A percentile compares a stretch with the other conserved stretches of the same genome.
phyloP scores from a whole-genome alignment of 2,797 vertebrate species.

The Arnoldichthys spilopterus region DNA sequence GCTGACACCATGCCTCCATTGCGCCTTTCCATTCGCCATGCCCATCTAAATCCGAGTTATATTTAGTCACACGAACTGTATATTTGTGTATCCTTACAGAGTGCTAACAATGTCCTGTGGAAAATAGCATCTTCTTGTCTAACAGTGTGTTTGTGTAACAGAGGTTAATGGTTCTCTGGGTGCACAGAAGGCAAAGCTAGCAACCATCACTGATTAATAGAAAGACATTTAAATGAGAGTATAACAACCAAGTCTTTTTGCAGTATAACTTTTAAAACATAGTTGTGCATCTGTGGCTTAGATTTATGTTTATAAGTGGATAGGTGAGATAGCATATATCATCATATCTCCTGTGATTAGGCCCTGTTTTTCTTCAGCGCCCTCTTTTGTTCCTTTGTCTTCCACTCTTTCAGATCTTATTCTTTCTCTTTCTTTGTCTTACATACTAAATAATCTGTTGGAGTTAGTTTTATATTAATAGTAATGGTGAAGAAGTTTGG shows the following conservation, averaged over 20 bases:
- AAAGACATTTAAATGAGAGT: not conserved
- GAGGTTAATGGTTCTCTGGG: conserved; percentile 17
- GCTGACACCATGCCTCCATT: conserved; percentile 13
- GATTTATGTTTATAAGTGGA: not conserved
- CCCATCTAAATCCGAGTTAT: conserved; percentile 5
- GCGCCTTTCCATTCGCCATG: not conserved
- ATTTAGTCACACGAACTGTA: not conserved
- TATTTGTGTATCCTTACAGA: not conserved
- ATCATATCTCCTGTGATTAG: not conserved
- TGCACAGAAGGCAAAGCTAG: not conserved
- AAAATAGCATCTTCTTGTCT: conserved; percentile 9
- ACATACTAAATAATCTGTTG: too few relatives aligned
- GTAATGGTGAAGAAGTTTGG: too few relatives aligned
- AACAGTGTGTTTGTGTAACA: not conserved
- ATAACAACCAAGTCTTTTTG: not conserved
- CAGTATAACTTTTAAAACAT: not conserved
- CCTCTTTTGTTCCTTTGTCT: not conserved
- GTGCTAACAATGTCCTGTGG: conserved; percentile 2
- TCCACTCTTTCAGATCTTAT: not conserved
- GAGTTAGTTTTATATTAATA: too few relatives aligned
- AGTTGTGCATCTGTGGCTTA: not conserved
- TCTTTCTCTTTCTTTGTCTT: not conserved
- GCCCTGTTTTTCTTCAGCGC: not conserved
- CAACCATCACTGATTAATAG: not conserved
- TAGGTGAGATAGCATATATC: not conserved